Evolutionary conservation across 2,797 vertebrate genomes (phyloP).

Genomic region (Coluber constrictor): DNA sequence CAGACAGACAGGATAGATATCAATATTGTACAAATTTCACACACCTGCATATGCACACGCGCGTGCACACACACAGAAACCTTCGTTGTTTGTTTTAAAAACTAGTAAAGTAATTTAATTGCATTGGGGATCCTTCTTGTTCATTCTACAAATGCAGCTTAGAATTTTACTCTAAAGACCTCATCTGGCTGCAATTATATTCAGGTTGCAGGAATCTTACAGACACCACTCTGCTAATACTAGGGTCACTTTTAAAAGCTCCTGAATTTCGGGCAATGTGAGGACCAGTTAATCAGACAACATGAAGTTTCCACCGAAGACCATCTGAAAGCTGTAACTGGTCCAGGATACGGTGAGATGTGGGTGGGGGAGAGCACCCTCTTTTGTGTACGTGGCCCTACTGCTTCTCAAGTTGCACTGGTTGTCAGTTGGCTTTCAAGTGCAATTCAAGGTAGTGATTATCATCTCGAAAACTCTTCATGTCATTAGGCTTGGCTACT

Average conservation of each 20-base stretch:
- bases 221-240: neutral
- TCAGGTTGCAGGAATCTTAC: neutral
- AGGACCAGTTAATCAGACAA: neutral
- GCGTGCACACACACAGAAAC: too few species aligned
- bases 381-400: neutral
- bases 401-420: neutral
- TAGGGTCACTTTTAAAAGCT: neutral
- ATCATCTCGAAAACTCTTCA: neutral
- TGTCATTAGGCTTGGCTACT: neutral
- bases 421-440: neutral
- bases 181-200: neutral
- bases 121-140: neutral
- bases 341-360: neutral
- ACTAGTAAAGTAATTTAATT: neutral
- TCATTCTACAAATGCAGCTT: neutral
- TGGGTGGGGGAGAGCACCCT: rapidly evolving
- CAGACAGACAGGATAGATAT: neutral
- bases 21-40: neutral
- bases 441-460: neutral
- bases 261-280: neutral
- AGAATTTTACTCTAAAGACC: neutral
- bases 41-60: neutral
- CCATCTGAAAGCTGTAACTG: neutral
- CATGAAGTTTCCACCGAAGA: neutral
- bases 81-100: neutral